Percentiles rank a stretch among this genome's conserved stretches.
Conservation (phyloP, 2,888 invertebrate genomes). For the Acrobeloides nanus region DNA sequence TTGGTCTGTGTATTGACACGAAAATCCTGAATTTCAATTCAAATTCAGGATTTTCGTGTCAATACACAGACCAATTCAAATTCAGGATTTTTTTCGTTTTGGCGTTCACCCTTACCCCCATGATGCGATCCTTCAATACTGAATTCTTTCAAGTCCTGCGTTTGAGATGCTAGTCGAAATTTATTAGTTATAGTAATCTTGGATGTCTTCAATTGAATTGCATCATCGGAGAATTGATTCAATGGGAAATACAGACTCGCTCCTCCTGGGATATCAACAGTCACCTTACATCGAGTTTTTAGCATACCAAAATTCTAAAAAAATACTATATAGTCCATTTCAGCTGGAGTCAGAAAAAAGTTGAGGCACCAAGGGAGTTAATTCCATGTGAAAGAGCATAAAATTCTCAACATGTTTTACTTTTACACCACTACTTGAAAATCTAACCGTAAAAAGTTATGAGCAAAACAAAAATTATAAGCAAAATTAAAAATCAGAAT, state of each 20-base stretch:
- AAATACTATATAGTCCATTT: no score
- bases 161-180: conserved; percentile 25
- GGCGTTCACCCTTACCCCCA: conserved; percentile 1
- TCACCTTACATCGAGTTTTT: conserved; percentile 27
- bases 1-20: no score
- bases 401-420: no score
- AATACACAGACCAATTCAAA: no score
- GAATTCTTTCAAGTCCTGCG: conserved; percentile 19
- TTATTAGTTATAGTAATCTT: conserved; percentile 27
- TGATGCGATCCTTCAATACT: conserved; percentile 15
- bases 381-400: no score
- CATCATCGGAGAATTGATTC: conserved; percentile 34
- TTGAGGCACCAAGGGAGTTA: no score
- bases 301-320: conserved; percentile 17
- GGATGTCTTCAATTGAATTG: conserved; percentile 23
- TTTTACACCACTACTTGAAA: no score
- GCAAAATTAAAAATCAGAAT: not conserved
- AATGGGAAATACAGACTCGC: conserved; percentile 34
- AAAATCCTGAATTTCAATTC: no score
- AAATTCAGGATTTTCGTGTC: no score
- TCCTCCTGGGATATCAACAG: conserved; percentile 27
- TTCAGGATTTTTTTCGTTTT: not conserved
- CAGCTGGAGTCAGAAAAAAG: no score
- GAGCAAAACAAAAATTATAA: not conserved
- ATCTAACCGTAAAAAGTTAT: no score